Evolutionary conservation across 2,113 vertebrate species (phyloP), one percentile per base, ranked within the genome.

Genomic region (Lonchura striata): DNA sequence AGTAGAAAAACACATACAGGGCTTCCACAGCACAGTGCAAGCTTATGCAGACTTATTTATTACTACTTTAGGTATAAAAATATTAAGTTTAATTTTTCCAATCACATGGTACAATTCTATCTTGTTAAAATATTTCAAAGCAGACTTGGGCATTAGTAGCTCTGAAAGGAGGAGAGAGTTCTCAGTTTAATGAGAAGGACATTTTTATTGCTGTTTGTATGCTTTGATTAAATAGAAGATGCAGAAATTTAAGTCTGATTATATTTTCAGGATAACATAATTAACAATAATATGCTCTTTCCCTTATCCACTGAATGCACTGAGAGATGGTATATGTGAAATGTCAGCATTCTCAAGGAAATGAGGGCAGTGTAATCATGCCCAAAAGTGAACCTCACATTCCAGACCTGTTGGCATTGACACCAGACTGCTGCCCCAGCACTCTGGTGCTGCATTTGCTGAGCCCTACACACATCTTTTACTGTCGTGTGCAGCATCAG

Each of bases 141-240:
- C 69, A 39, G 33, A 25, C 60, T 65, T 63, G 44, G 82, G 56
- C 5, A 7, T 49, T 77, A 41, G 50, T 44, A 57, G 49, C 81
- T 84, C 81, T 65, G 66, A 86, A 95, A 84, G 76, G 39, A 74
- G 49, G 54, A 94, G 57, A 82, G 30, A n/a, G 42, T 88, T 95
- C 52, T 81, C 13, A 53, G 28, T 90, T 95, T 95, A 66, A 90
- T 68, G 54, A 85, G 57, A 50, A 85, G 93, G 92, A 90, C 71
- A 70, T 79, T 95, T 96, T 84, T 93, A 27, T 63, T 83, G 64
- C 76, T 88, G 63, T 82, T 95, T 88, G 82, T 91, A 92, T 8
- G 18, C 44, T 97, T 96, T 88, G 80, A 94, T 96, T 96, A 96
- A 97, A 96, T 66, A 89, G 91, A 79, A 89, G 64, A 82, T 87